A percentile compares a stretch with the other conserved stretches of the same genome.
phyloP scores from a whole-genome alignment of 2,888 invertebrate genomes.

The Itoplectis maculator region DNA sequence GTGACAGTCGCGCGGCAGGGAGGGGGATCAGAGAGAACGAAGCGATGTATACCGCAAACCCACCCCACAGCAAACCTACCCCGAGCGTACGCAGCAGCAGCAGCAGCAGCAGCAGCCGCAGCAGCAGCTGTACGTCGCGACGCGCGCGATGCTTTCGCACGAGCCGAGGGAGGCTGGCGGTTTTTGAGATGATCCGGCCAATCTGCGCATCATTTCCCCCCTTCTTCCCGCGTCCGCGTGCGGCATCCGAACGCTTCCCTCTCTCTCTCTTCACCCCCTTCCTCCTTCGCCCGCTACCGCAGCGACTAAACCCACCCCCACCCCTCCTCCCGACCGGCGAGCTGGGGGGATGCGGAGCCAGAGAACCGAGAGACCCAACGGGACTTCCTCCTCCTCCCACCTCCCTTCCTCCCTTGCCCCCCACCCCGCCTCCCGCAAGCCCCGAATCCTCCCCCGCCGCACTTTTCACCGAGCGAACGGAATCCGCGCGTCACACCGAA shows the following conservation, averaged over 20 bases:
- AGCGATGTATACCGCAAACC: constrained; percentile 38
- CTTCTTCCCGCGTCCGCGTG: constrained; percentile 72
- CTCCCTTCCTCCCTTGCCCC: constrained; percentile 27
- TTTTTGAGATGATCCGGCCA: constrained; percentile 85
- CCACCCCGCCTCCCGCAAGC: not conserved
- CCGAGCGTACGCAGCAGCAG: constrained; percentile 50
- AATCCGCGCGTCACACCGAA: constrained; percentile 77
- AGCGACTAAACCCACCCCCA: constrained; percentile 17
- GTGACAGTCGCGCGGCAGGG: constrained; percentile 38
- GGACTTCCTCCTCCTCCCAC: constrained; percentile 36
- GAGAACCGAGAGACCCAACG: constrained; percentile 54
- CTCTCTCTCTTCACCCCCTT: constrained; percentile 60
- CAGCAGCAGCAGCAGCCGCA: constrained; percentile 6
- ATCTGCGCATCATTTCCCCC: constrained; percentile 85
- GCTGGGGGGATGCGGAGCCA: constrained; percentile 2
- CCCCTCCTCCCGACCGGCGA: constrained; percentile 31
- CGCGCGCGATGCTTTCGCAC: constrained; percentile 52
- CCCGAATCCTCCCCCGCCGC: constrained; percentile 11
- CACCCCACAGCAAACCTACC: constrained; percentile 13
- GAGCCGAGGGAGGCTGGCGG: constrained; percentile 77
- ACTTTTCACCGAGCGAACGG: constrained; percentile 73
- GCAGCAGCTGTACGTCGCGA: constrained; percentile 49
- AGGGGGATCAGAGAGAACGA: constrained; percentile 66
- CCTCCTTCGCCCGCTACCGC: constrained; percentile 57
- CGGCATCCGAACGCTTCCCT: constrained; percentile 54